A percentile compares a stretch with the other conserved stretches of the same genome.
Conservation (phyloP, 2,113 vertebrate species). For the Trichomycterus rosablanca region DNA sequence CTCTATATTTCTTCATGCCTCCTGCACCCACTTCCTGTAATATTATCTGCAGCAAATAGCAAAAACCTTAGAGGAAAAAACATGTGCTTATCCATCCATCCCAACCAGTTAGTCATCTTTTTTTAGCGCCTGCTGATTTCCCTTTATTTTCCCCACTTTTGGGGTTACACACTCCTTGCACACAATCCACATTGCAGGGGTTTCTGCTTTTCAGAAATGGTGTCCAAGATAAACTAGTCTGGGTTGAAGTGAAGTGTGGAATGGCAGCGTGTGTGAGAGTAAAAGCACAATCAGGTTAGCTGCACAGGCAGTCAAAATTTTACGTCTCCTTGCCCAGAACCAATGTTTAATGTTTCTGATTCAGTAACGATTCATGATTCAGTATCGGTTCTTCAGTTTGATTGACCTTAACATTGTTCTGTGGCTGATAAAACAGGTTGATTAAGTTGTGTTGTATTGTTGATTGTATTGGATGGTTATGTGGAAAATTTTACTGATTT, state of each 20-base stretch:
- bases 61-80: constrained; percentile 58
- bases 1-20: constrained; percentile 22
- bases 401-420: background rate
- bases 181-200: constrained; percentile 31
- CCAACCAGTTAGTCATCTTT: constrained; percentile 42
- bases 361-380: background rate
- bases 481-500: too few species aligned
- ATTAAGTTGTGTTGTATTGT: background rate
- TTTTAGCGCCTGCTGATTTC: constrained; percentile 43
- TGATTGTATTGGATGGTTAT: too few species aligned
- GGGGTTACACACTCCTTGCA: constrained; percentile 29
- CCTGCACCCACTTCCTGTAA: constrained; percentile 65
- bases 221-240: constrained; percentile 37
- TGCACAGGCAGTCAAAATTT: constrained; percentile 17
- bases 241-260: constrained; percentile 26
- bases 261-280: constrained; percentile 13
- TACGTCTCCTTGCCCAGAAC: background rate
- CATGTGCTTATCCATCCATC: constrained; percentile 39
- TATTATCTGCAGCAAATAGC: constrained; percentile 57
- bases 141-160: constrained; percentile 35
- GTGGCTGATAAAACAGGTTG: background rate
- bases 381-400: constrained; percentile 4
- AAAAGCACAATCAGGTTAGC: constrained; percentile 12
- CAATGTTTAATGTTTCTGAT: constrained; percentile 11
- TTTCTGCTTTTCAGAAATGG: constrained; percentile 37